These are phyloP conservation scores for Plecotus auritus DNA, from an alignment of 2,113 vertebrate genomes.

Conservation along the genomic window DNA sequence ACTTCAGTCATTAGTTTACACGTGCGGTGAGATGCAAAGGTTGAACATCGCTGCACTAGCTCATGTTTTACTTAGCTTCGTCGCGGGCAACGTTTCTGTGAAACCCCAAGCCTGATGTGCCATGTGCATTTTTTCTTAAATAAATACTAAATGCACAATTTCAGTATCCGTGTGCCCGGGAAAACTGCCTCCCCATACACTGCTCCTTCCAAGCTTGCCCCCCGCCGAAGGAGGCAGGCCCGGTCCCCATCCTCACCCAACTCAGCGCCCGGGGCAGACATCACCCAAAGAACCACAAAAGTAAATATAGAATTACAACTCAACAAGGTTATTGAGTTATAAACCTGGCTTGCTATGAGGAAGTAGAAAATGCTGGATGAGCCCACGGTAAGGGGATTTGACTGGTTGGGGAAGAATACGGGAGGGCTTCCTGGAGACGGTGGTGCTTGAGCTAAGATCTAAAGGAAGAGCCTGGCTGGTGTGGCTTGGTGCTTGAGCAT, in stretches of 20 bases:
- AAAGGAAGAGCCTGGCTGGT: neutral
- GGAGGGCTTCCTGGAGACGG: neutral
- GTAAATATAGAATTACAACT: neutral
- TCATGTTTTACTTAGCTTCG: neutral
- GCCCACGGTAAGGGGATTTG: neutral
- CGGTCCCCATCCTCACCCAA: fast-evolving
- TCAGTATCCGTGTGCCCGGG: neutral
- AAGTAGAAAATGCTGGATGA: neutral
- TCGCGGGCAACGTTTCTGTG: neutral
- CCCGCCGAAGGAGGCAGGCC: no score
- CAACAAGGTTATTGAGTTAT: no score
- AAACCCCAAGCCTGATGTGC: neutral
- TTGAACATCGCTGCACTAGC: neutral
- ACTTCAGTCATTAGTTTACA: neutral
- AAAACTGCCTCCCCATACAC: fast-evolving
- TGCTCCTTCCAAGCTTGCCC: no score
- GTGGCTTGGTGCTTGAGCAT: neutral
- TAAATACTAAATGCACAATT: neutral
- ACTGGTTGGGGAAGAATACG: neutral
- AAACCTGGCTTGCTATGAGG: neutral
- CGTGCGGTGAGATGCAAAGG: neutral
- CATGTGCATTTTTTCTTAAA: neutral
- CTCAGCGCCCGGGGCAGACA: no score
- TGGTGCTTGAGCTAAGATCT: neutral
- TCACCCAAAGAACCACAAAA: neutral